These are phyloP conservation scores for Aulostomus chinensis DNA, from an alignment of 2,797 vertebrate species.

Conservation along the genomic window DNA sequence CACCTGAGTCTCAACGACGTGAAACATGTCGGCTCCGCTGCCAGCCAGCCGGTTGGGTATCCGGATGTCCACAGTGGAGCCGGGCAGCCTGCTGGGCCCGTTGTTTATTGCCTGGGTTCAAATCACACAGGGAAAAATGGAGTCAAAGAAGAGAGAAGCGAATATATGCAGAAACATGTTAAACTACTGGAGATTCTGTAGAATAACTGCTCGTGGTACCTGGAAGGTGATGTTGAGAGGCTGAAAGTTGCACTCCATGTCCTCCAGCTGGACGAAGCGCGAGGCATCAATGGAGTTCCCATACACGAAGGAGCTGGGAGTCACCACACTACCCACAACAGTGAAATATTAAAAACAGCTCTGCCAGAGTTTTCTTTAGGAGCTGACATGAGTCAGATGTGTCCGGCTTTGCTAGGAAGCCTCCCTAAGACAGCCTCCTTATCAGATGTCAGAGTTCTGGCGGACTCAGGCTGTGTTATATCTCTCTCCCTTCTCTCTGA, in stretches of 20 bases:
- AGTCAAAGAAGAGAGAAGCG: constrained; percentile 14
- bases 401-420: constrained; percentile 37
- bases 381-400: constrained; percentile 37
- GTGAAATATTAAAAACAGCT: background rate
- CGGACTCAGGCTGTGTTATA: constrained; percentile 59
- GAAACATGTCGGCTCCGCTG: constrained; percentile 92
- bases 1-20: constrained; percentile 90
- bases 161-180: constrained; percentile 10
- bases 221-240: constrained; percentile 94
- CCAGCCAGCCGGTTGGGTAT: constrained; percentile 90
- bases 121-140: constrained; percentile 29
- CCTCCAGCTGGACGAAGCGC: constrained; percentile 87
- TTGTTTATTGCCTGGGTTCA: constrained; percentile 91
- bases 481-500: constrained; percentile 59
- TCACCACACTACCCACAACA: constrained; percentile 81
- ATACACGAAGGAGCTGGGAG: constrained; percentile 91
- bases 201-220: constrained; percentile 71
- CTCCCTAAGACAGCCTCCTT: constrained; percentile 49
- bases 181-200: background rate
- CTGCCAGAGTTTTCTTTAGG: constrained; percentile 19
- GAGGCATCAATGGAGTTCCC: constrained; percentile 90
- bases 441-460: constrained; percentile 65
- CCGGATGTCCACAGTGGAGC: constrained; percentile 88
- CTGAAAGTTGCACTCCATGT: constrained; percentile 92
- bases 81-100: constrained; percentile 93